phyloP scores from a whole-genome alignment of 2,888 invertebrate species.

The Lutraria lutraria region DNA sequence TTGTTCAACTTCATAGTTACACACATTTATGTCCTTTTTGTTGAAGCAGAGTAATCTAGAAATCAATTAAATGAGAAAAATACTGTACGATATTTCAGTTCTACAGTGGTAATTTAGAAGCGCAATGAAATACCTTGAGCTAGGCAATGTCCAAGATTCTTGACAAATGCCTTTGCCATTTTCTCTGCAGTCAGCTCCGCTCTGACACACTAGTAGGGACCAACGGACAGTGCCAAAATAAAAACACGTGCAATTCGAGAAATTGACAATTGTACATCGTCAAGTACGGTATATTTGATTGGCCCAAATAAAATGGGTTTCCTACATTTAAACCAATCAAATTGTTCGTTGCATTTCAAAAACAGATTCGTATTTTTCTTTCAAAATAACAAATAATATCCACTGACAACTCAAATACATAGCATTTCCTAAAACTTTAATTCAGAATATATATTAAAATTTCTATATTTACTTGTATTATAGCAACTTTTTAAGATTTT shows the following conservation, averaged over 20 bases:
- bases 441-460: neutral
- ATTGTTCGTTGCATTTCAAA: neutral
- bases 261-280: constrained; percentile 36
- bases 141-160: constrained; percentile 31
- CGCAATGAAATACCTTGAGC: constrained; percentile 43
- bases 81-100: too few species aligned
- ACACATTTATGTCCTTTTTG: too few species aligned
- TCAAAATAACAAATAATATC: neutral
- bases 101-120: neutral
- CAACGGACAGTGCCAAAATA: neutral
- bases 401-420: neutral
- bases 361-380: neutral
- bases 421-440: neutral
- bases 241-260: constrained; percentile 57
- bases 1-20: too few species aligned
- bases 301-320: constrained; percentile 54
- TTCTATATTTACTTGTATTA: neutral
- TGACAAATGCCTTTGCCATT: constrained; percentile 65
- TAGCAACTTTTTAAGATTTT: neutral
- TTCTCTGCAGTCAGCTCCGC: constrained; percentile 21
- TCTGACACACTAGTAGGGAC: neutral
- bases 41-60: too few species aligned
- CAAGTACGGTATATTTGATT: constrained; percentile 56
- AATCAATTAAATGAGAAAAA: too few species aligned
- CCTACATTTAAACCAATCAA: constrained; percentile 64